These are phyloP conservation scores for Rosalia funebris DNA, from an alignment of 2,888 invertebrate genomes.

Conservation along the genomic window DNA sequence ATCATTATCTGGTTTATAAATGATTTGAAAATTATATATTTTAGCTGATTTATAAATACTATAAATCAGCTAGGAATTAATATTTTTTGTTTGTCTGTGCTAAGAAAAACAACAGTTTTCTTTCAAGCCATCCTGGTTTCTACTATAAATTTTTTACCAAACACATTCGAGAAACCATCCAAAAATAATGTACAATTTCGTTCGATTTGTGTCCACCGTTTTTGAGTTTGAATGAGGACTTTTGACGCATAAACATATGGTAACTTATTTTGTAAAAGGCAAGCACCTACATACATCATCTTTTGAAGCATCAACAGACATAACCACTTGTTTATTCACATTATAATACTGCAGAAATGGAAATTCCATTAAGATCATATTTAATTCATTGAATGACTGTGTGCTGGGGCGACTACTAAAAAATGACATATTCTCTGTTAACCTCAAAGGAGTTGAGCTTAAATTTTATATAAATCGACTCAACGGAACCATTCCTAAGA, in stretches of 20 bases:
- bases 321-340: neutral
- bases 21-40: slow-evolving; percentile 1
- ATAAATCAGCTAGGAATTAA: too few relatives aligned
- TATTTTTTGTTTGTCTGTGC: slow-evolving; percentile 2
- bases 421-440: slow-evolving; percentile 1
- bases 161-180: neutral
- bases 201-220: slow-evolving; percentile 22
- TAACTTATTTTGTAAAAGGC: slow-evolving; percentile 5
- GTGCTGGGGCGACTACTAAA: neutral
- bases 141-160: slow-evolving; percentile 4
- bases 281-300: slow-evolving; percentile 1
- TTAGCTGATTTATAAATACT: too few relatives aligned
- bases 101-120: neutral
- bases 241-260: neutral
- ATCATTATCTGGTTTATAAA: slow-evolving; percentile 8
- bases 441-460: slow-evolving; percentile 2
- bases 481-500: slow-evolving; percentile 34
- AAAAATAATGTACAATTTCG: slow-evolving; percentile 19
- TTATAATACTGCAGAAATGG: neutral
- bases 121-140: neutral
- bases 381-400: neutral
- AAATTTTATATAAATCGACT: slow-evolving; percentile 26
- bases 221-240: slow-evolving; percentile 14
- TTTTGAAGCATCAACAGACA: neutral
- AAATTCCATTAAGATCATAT: neutral